Conservation (phyloP, 2,113 vertebrate genomes). For the Macquaria australasica region DNA sequence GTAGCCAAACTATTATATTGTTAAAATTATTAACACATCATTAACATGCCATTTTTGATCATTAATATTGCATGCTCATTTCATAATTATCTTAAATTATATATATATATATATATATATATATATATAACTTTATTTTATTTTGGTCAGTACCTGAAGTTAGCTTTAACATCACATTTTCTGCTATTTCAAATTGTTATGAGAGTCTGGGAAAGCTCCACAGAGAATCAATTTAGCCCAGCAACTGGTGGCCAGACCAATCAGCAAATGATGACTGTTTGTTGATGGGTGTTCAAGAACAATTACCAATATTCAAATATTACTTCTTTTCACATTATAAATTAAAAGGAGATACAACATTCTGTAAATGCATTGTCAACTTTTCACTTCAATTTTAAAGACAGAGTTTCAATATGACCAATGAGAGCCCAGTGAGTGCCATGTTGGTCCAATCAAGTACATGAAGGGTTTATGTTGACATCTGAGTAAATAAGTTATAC, state of each 20-base stretch:
- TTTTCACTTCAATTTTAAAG: too few species aligned
- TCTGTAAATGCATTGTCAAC: too few species aligned
- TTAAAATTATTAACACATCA: too few species aligned
- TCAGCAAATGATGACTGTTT: background rate
- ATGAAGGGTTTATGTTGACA: background rate
- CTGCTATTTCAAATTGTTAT: background rate
- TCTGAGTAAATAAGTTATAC: background rate
- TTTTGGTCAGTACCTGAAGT: too few species aligned
- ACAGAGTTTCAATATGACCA: background rate
- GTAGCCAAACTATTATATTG: too few species aligned
- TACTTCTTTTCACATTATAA: background rate
- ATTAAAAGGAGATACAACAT: background rate
- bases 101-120: background rate
- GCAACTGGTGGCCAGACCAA: conserved; percentile 5
- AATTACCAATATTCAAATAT: background rate
- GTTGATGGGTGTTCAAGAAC: background rate
- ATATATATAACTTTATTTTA: too few species aligned
- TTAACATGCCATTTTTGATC: too few species aligned
- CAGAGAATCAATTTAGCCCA: conserved; percentile 7
- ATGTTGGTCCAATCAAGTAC: background rate
- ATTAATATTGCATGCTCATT: too few species aligned
- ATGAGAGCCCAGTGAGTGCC: background rate
- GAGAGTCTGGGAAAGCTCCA: background rate
- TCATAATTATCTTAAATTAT: too few species aligned
- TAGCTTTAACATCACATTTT: background rate